Conservation (phyloP, 2,113 vertebrate species). For the Loxodonta africana region DNA sequence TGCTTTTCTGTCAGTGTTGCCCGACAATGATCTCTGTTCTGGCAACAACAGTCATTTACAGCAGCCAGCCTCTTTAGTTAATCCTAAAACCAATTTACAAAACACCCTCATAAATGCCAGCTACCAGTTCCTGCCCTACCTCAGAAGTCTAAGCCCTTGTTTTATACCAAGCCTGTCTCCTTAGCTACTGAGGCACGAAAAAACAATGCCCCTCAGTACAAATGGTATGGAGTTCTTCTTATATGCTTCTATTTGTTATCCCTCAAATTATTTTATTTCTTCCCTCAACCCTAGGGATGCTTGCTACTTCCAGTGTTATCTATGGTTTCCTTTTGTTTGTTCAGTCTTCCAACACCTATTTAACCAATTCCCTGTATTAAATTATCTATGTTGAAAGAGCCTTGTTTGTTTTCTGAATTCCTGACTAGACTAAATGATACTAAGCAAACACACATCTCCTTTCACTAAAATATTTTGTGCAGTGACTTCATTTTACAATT, state of each 20-base stretch:
- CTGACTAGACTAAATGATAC: not conserved
- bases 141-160: not conserved
- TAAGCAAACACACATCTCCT: not conserved
- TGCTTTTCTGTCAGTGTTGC: not conserved
- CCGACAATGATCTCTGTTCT: not conserved
- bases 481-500: not conserved
- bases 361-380: not conserved
- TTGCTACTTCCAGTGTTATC: not conserved
- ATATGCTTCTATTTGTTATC: not conserved
- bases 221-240: not conserved
- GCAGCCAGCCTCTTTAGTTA: not conserved
- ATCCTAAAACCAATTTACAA: not conserved
- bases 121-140: not conserved
- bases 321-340: not conserved
- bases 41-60: too few relatives aligned
- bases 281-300: not conserved
- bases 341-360: not conserved
- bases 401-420: not conserved
- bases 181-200: not conserved
- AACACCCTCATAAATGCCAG: not conserved
- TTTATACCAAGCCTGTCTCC: not conserved
- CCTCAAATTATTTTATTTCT: not conserved
- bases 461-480: not conserved
- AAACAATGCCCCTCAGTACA: not conserved
- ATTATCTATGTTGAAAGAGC: not conserved